Evolutionary conservation across 1,140 invertebrate genomes (phyloP).

Genomic region (Orius insidiosus): DNA sequence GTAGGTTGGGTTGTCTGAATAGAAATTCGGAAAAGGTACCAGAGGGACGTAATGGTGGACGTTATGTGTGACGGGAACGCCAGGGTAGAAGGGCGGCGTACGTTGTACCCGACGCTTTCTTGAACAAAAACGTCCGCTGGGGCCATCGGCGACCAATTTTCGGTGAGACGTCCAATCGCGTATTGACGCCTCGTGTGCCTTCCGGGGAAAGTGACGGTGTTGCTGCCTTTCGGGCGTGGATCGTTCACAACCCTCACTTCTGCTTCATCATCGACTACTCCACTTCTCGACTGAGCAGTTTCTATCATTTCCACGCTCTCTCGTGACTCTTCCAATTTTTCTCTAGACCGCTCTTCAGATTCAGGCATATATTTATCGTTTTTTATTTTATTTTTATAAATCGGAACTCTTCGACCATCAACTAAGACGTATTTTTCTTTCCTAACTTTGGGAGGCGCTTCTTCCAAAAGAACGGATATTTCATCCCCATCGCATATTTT

Average conservation of each 20-base stretch:
- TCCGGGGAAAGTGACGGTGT: constrained; percentile 1
- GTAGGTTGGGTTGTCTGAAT: not conserved
- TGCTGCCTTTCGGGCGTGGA: not conserved
- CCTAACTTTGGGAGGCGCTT: constrained; percentile 1
- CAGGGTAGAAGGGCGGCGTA: no score
- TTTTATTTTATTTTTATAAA: not conserved
- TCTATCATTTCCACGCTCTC: no score
- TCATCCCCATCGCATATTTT: constrained; percentile 9
- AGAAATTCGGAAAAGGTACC: constrained; percentile 1
- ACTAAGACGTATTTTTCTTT: constrained; percentile 4
- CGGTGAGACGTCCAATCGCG: not conserved
- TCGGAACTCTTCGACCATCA: not conserved
- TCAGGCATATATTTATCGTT: no score
- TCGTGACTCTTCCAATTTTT: no score
- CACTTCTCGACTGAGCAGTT: no score
- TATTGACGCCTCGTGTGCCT: not conserved
- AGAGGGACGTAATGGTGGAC: constrained; percentile 4
- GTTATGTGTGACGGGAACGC: not conserved
- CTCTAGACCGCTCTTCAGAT: no score
- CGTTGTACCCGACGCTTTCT: no score
- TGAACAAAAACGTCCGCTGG: no score
- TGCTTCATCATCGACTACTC: no score
- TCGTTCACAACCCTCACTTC: not conserved
- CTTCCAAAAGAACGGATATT: constrained; percentile 5
- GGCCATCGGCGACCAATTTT: no score